A percentile compares a stretch with the other conserved stretches of the same genome.
These are phyloP conservation scores for Serilophus lunatus DNA, from an alignment of 2,113 vertebrate species.

Conservation along the genomic window DNA sequence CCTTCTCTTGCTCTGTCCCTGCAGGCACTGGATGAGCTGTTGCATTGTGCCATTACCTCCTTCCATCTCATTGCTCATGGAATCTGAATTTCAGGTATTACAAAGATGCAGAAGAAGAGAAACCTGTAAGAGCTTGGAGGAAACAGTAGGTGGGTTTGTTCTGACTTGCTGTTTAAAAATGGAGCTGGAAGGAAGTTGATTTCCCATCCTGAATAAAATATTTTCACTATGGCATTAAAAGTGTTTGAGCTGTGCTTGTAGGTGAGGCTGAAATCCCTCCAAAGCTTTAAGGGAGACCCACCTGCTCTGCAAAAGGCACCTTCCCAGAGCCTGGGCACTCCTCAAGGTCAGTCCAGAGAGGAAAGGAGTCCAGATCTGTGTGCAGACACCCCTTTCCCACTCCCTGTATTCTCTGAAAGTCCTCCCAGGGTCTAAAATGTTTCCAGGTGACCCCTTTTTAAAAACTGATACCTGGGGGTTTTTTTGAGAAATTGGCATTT, in stretches of 20 bases:
- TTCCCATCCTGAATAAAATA: background rate
- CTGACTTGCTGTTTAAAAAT: slow-evolving; percentile 22
- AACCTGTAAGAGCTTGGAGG: background rate
- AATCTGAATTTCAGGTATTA: background rate
- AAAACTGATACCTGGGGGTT: background rate
- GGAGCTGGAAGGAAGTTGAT: background rate
- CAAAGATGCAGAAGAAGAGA: background rate
- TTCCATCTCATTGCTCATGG: rapidly evolving
- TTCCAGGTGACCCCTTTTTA: background rate
- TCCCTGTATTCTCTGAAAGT: background rate
- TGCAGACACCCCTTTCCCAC: background rate
- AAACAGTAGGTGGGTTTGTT: slow-evolving; percentile 12
- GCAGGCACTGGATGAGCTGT: background rate
- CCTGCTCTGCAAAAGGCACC: background rate
- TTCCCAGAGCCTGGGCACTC: background rate
- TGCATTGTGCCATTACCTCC: too few species aligned
- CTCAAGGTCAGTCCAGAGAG: background rate
- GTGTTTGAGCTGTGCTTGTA: background rate
- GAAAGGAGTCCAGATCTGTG: background rate
- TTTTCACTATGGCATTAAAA: background rate
- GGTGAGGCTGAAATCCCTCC: background rate
- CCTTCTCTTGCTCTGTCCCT: background rate
- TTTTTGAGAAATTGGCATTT: background rate
- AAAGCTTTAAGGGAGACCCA: background rate
- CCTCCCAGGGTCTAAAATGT: background rate